Evolutionary conservation across 2,113 vertebrate genomes (phyloP).

Genomic region (Megalops atlanticus): DNA sequence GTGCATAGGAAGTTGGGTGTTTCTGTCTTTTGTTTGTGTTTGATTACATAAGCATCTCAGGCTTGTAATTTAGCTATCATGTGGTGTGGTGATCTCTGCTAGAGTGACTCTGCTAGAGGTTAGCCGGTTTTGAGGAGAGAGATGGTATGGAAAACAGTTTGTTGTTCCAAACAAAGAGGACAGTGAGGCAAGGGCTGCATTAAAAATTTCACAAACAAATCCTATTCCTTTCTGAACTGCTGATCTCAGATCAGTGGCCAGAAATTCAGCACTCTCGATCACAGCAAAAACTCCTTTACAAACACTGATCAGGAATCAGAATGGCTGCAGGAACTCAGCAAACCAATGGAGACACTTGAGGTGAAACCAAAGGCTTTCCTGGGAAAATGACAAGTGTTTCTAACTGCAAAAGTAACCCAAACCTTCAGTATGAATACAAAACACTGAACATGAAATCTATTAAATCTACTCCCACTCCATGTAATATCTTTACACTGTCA

Average conservation of each 20-base stretch:
- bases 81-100: background rate
- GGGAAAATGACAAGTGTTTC: background rate
- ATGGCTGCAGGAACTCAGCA: too few relatives aligned
- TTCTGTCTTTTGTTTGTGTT: background rate
- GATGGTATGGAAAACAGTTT: too few relatives aligned
- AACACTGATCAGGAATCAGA: background rate
- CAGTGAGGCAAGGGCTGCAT: too few relatives aligned
- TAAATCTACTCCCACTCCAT: too few relatives aligned
- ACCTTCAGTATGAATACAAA: background rate
- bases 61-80: background rate
- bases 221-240: background rate
- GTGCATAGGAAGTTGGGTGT: background rate
- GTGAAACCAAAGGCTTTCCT: too few relatives aligned
- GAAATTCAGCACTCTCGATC: background rate
- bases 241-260: background rate
- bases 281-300: background rate
- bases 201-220: background rate
- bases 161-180: too few relatives aligned
- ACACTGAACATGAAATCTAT: background rate
- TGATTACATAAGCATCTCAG: background rate
- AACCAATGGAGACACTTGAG: too few relatives aligned
- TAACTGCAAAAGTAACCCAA: background rate
- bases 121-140: too few relatives aligned
- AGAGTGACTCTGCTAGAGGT: background rate
- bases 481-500: too few relatives aligned